Evolutionary conservation across 1,140 invertebrate genomes (phyloP).

Genomic region (Drosophila obscura): DNA sequence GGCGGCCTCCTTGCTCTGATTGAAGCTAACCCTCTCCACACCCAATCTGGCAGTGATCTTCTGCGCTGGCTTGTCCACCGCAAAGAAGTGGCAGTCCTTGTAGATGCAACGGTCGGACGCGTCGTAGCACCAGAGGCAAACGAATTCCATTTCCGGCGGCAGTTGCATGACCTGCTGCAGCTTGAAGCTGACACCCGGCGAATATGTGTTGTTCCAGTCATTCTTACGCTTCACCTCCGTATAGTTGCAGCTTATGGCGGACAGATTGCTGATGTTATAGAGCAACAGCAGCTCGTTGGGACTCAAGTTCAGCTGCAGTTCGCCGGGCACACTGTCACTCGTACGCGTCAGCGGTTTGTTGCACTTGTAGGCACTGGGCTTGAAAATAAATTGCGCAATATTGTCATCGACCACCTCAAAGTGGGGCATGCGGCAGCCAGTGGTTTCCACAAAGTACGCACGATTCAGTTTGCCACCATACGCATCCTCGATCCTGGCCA

Average conservation of each 20-base stretch:
- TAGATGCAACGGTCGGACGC: slow-evolving; percentile 84
- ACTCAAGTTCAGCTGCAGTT: slow-evolving; percentile 87
- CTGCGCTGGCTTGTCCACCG: slow-evolving; percentile 84
- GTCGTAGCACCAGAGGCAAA: slow-evolving; percentile 86
- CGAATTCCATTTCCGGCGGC: slow-evolving; percentile 86
- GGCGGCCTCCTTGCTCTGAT: slow-evolving; percentile 13
- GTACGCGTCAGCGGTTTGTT: slow-evolving; percentile 79
- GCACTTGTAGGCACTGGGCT: slow-evolving; percentile 84
- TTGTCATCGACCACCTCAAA: slow-evolving; percentile 88
- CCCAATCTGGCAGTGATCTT: neutral
- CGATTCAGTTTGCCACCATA: slow-evolving; percentile 62
- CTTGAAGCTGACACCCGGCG: slow-evolving; percentile 72
- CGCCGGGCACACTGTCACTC: slow-evolving; percentile 56
- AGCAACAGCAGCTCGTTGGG: slow-evolving; percentile 86
- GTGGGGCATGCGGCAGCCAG: slow-evolving; percentile 91
- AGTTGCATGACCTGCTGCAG: slow-evolving; percentile 80
- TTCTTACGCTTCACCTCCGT: slow-evolving; percentile 85
- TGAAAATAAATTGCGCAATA: slow-evolving; percentile 83
- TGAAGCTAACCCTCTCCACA: slow-evolving; percentile 14
- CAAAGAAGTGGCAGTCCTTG: slow-evolving; percentile 89
- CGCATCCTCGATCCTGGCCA: slow-evolving; percentile 67
- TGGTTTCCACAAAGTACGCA: slow-evolving; percentile 87
- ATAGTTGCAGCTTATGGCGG: slow-evolving; percentile 87
- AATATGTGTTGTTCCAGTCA: slow-evolving; percentile 79
- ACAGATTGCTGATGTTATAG: slow-evolving; percentile 85